Conservation (phyloP, 2,888 invertebrate species). For the Harpalus rubripes region DNA sequence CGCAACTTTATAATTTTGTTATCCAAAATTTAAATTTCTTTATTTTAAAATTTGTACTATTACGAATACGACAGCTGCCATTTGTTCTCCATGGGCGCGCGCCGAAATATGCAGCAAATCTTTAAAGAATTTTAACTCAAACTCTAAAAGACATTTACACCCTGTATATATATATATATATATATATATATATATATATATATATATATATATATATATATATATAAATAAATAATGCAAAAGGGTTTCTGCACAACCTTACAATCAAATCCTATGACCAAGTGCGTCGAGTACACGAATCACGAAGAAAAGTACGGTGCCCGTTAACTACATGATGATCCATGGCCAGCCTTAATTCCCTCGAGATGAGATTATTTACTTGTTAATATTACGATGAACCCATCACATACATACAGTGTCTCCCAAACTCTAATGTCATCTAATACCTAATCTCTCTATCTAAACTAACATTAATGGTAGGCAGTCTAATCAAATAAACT, state of each 20-base stretch:
- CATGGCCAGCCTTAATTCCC: constrained; percentile 46
- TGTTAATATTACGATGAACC: constrained; percentile 59
- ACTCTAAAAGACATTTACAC: too few species aligned
- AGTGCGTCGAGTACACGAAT: constrained; percentile 33
- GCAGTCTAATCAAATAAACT: background rate
- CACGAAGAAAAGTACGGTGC: constrained; percentile 49
- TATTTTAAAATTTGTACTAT: too few species aligned
- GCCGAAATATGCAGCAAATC: too few species aligned
- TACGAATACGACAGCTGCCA: too few species aligned
- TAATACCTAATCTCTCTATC: background rate
- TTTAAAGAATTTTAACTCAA: too few species aligned
- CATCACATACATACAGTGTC: constrained; percentile 11
- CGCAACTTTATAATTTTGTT: too few species aligned
- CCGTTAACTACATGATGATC: constrained; percentile 51
- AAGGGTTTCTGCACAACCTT: background rate
- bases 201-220: too few species aligned
- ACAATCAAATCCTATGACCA: constrained; percentile 2
- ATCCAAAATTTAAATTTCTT: too few species aligned
- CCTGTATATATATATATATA: too few species aligned
- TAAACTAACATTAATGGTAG: background rate
- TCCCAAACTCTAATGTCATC: background rate
- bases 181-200: too few species aligned
- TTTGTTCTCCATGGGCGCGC: too few species aligned
- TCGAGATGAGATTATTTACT: constrained; percentile 53
- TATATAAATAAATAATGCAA: background rate